A percentile compares a stretch with the other conserved stretches of the same genome.
These are phyloP conservation scores for Kradibia gibbosae DNA, from an alignment of 1,140 invertebrate species.

Conservation along the genomic window DNA sequence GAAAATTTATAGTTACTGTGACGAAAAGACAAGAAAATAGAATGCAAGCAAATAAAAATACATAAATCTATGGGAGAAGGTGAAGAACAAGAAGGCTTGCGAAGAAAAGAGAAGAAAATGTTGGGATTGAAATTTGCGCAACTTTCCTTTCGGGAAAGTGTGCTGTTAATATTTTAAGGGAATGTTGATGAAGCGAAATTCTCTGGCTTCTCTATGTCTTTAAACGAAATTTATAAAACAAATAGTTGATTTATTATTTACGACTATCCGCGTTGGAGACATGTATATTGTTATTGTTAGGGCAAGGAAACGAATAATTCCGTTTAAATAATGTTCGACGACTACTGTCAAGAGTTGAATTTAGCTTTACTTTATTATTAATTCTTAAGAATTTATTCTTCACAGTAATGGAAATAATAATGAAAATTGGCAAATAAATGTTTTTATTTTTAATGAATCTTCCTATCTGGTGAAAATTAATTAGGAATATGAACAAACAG, in stretches of 20 bases:
- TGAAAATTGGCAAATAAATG: neutral
- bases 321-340: neutral
- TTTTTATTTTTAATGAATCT: neutral
- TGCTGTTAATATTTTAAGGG: constrained; percentile 12
- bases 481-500: neutral
- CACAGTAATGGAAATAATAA: neutral
- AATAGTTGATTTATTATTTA: neutral
- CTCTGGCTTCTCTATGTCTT: neutral
- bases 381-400: neutral
- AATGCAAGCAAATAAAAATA: too few relatives aligned
- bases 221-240: neutral
- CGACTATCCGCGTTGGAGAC: neutral
- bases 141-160: constrained; percentile 10
- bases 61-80: neutral
- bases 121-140: neutral
- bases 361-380: neutral
- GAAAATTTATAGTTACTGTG: neutral
- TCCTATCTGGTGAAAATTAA: neutral
- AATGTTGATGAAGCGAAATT: constrained; percentile 15
- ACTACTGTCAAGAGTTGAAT: neutral
- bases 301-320: neutral
- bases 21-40: neutral
- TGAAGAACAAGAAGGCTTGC: neutral
- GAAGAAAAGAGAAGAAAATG: neutral
- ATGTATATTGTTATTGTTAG: neutral